Evolutionary conservation across 2,113 vertebrate genomes (phyloP), one percentile per base, ranked within the genome.

Genomic region (Gallinago undulata): DNA sequence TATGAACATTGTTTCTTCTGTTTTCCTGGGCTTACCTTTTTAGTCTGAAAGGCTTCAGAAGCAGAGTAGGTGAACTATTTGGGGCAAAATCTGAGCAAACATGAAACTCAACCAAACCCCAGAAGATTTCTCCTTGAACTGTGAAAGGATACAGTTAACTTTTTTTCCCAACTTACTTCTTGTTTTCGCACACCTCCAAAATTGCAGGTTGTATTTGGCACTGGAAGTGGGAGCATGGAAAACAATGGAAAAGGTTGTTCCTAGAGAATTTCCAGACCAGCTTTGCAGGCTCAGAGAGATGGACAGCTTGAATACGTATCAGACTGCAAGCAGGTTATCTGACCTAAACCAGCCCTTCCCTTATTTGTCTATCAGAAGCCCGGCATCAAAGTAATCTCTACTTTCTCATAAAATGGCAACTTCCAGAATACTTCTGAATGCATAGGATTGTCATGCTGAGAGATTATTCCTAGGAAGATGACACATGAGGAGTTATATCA

Each of bases 11-110:
- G 19, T 30, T 89, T n/a, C 37, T 55, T 93, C 83, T 95, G 51
- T 76, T 95, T 95, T 96, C 86, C 89, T 88, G 92, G 53, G 80
- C 48, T 92, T 96, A 90, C 67, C 84, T 83, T 85, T 94, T 97
- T 92, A 74, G 93, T 88, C 51, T 62, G 76, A 91, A 96, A 87
- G 37, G 41, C 53, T 95, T 96, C 90, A 83, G 51, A 93, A 77
- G 86, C 31, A 45, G 45, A 76, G 30, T 48, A 70, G 74, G 72
- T 13, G 25, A 96, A 84, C 6, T 59, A 37, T 39, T 47, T 41
- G 87, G 37, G 76, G 55, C 24, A 84, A 91, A 96, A 94, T 48
- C 30, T 69, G 39, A 86, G 57, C 31, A 94, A 89, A 69, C 56
- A 77, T 93, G 45, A 81, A 94, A 94, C 68, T 22, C 39, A 75